Conservation (phyloP, 2,888 invertebrate genomes). For the Caradrina clavipalpis region DNA sequence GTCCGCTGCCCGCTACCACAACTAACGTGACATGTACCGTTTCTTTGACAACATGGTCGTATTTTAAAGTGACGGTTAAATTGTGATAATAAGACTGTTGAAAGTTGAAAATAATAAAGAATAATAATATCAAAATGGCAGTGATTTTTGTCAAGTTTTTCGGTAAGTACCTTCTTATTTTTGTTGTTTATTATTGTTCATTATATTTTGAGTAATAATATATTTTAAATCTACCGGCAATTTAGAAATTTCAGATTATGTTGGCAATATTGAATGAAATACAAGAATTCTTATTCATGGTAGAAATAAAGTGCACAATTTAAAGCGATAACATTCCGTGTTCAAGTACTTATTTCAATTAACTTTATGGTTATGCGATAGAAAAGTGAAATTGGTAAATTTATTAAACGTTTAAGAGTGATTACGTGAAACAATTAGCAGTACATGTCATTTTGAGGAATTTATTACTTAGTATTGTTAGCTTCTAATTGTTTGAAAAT, state of each 20-base stretch:
- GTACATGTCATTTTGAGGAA: neutral
- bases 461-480: neutral
- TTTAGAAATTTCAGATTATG: neutral
- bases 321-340: neutral
- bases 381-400: constrained; percentile 24
- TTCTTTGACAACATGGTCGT: constrained; percentile 60
- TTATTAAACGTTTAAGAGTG: constrained; percentile 7
- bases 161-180: constrained; percentile 74
- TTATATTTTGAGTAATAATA: no score
- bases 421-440: neutral
- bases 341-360: constrained; percentile 26
- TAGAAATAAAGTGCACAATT: constrained; percentile 9
- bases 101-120: constrained; percentile 36
- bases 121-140: constrained; percentile 77
- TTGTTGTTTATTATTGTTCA: neutral
- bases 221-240: constrained; percentile 17
- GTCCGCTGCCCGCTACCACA: constrained; percentile 53
- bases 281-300: neutral
- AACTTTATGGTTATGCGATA: constrained; percentile 17
- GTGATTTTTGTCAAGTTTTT: constrained; percentile 82
- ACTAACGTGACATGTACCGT: constrained; percentile 41
- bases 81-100: constrained; percentile 55
- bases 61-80: constrained; percentile 58
- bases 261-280: neutral
- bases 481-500: neutral